phyloP scores from a whole-genome alignment of 2,113 vertebrate species.

The Isurus oxyrinchus region DNA sequence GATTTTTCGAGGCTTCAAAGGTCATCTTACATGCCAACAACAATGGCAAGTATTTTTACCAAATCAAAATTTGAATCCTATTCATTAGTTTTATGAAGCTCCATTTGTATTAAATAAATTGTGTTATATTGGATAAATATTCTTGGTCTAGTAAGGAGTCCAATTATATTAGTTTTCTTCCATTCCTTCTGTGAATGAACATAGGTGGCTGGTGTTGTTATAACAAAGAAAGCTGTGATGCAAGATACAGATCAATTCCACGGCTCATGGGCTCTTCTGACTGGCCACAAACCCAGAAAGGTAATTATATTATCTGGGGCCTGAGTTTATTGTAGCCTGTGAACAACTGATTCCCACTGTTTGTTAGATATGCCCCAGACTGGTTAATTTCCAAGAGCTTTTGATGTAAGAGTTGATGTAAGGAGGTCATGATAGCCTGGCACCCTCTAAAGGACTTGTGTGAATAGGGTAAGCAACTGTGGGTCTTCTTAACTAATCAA shows the following conservation, averaged over 20 bases:
- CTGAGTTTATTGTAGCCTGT: neutral
- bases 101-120: neutral
- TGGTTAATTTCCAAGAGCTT: neutral
- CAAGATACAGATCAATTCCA: constrained; percentile 67
- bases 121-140: neutral
- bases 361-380: neutral
- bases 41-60: neutral
- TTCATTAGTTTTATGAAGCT: neutral
- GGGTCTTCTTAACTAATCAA: neutral
- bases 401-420: neutral
- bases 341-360: neutral
- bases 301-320: constrained; percentile 42
- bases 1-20: too few relatives aligned
- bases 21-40: too few relatives aligned
- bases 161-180: neutral
- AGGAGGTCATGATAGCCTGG: neutral
- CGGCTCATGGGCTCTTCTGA: constrained; percentile 64
- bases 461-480: neutral
- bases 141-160: neutral
- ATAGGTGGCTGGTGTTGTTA: constrained; percentile 66
- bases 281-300: constrained; percentile 63
- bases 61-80: neutral
- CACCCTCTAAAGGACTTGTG: neutral
- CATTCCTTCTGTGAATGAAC: neutral
- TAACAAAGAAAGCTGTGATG: constrained; percentile 69